A percentile compares a stretch with the other conserved stretches of the same genome.
Conservation (phyloP, 2,113 vertebrate species). For the Heterotis niloticus region DNA sequence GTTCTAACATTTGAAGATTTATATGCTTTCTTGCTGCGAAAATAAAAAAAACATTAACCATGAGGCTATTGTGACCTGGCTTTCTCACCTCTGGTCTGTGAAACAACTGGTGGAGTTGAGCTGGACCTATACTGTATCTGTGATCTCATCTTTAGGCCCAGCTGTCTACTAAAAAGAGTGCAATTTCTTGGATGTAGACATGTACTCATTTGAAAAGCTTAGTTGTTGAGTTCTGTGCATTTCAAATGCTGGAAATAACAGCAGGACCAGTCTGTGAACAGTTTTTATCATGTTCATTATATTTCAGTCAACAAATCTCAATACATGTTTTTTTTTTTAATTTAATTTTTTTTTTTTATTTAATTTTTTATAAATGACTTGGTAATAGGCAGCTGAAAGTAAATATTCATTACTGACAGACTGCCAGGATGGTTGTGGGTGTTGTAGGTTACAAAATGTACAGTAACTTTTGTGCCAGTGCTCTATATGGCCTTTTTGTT, state of each 20-base stretch:
- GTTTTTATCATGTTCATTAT: constrained; percentile 4
- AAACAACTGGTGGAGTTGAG: constrained; percentile 18
- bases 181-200: background rate
- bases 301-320: background rate
- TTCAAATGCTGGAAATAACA: constrained; percentile 8
- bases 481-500: background rate
- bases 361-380: background rate
- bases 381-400: background rate
- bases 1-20: background rate
- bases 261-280: background rate
- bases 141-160: background rate
- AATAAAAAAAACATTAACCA: constrained; percentile 6
- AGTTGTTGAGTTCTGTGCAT: background rate
- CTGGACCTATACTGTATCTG: constrained; percentile 7
- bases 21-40: background rate
- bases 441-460: background rate
- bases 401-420: background rate
- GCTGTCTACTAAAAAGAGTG: background rate
- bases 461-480: background rate
- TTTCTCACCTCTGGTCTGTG: constrained; percentile 13
- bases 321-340: background rate
- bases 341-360: too few species aligned
- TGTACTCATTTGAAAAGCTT: background rate
- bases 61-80: background rate
- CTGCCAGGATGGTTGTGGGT: background rate